These are phyloP conservation scores for Platorchestia sp. DNA, from an alignment of 1,140 invertebrate genomes.

Conservation along the genomic window DNA sequence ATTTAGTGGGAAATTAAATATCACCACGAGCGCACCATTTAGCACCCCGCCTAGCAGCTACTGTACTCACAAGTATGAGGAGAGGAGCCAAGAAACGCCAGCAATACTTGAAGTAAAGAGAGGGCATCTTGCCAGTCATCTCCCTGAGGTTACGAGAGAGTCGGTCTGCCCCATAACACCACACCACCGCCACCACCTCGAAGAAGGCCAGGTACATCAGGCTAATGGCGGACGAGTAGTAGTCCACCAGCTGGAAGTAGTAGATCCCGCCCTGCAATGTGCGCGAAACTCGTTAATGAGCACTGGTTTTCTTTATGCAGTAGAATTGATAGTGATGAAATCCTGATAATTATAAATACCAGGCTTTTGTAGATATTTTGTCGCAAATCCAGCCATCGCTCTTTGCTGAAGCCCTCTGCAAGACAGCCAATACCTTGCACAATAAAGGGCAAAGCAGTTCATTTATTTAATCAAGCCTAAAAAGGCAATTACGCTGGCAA, in stretches of 20 bases:
- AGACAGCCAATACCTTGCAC: too few relatives aligned
- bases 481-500: too few relatives aligned
- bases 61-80: conserved; percentile 83
- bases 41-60: background rate
- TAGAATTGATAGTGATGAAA: background rate
- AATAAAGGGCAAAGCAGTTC: too few relatives aligned
- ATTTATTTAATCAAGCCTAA: too few relatives aligned
- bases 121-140: conserved; percentile 87
- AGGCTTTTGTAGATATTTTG: background rate
- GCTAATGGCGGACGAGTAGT: conserved; percentile 90
- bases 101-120: conserved; percentile 85
- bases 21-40: too few relatives aligned
- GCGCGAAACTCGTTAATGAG: background rate
- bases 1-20: too few relatives aligned
- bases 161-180: conserved; percentile 90
- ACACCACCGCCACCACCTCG: conserved; percentile 89
- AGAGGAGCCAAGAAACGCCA: conserved; percentile 86
- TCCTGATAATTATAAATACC: background rate
- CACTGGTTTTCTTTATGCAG: background rate
- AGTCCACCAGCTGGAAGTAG: conserved; percentile 92
- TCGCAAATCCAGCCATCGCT: too few relatives aligned
- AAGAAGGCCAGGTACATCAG: conserved; percentile 94
- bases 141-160: conserved; percentile 86
- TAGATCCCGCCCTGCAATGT: conserved; percentile 86
- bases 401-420: too few relatives aligned